Evolutionary conservation across 30 jellyfish, hydroid and myxozoan species (phyloP), one percentile per base, ranked within the genome.

Genomic region (Sanderia malayensis): DNA sequence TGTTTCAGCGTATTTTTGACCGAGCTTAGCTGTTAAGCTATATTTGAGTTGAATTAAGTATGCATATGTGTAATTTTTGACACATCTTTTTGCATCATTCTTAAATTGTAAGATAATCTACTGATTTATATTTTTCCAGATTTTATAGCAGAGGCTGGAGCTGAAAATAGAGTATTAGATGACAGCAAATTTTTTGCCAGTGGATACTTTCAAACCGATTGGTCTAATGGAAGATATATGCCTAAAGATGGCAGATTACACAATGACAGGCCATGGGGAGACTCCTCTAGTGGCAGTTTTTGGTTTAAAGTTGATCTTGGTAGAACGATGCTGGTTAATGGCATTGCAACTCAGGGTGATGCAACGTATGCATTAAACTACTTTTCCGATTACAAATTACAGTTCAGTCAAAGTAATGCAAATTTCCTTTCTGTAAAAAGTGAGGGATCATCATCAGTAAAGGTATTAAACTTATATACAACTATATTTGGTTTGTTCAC

Each of bases 291-390:
- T 0, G 20, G 46, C 11, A 24, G 18, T 37, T 44, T 59, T 1
- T 80, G 92, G 92, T 70, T 80, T 46, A 69, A 68, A 24, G 77
- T 82, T 26, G 94, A 82, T 64, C 47, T 83, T 1, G 95, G 95
- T 28, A 68, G 82, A 10, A 74, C 66, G 0, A 61, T 83, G 88
- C 59, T 67, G 22, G 88, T 83, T n/a, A 73, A 61, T 25, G 95
- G 73, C 26, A 57, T 83, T 24, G 57, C 95, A 21, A 73, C 61
- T 4, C 95, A 83, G 45, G 95, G 95, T 8, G 94, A 82, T 44
- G 61, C 81, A 15, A 62, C 81, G 6, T 70, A 52, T 26, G 94
- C 74, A 18, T 30, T 62, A 8, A 82, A 82, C 29, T 82, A 44
- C 66, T 62, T 70, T 63, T 69, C 82, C 0, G 83, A 71, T 31